Base-by-base conservation (phyloP, 2,888 invertebrate species). In the Zelleria hepariella region DNA sequence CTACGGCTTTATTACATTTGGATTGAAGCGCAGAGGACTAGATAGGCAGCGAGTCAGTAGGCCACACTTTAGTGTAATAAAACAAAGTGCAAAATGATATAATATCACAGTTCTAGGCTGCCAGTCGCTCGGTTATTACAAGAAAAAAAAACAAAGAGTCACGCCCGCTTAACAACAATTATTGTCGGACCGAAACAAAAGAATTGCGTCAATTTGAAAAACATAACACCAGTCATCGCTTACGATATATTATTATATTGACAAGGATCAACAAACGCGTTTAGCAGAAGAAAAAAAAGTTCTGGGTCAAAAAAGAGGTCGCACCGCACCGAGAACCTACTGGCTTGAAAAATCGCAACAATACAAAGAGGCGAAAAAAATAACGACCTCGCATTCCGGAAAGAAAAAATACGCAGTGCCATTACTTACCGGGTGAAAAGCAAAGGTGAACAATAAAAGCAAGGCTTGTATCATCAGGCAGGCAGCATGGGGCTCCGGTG, bases 401-500 rank as follows among this genome's bases (percentile, higher is more conserved):
- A 42, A 54, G n/a, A 54, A 53, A 54, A 54, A 54, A 24, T 24
- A 26, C 24, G 54, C 54, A 25, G 26, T 2, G 54, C 54, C 54
- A 54, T 54, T 54, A 54, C 54, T 26, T 51, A 51, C 51, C 10
- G 54, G 26, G 71, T 67, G 70, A 71, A 71, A 68, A 69, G 72
- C 72, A 66, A 72, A 26, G 74, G 74, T 69, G 74, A 74, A 82
- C 77, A 78, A 79, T 79, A 77, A 78, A 73, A 54, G 73, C 70
- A 67, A 70, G 72, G 70, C 71, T 72, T 70, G 71, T 77, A 70
- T 72, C 80, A 77, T 77, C 77, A 75, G 66, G 54, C 51, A 23
- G 51, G 49, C 10, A 20, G 51, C 51, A 51, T 10, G 51, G 69
- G 65, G 66, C 69, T 68, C 81, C 74, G 77, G 75, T 86, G 85